phyloP scores from a whole-genome alignment of 2,797 vertebrate genomes.

The Myoxocephalus aenaeus region DNA sequence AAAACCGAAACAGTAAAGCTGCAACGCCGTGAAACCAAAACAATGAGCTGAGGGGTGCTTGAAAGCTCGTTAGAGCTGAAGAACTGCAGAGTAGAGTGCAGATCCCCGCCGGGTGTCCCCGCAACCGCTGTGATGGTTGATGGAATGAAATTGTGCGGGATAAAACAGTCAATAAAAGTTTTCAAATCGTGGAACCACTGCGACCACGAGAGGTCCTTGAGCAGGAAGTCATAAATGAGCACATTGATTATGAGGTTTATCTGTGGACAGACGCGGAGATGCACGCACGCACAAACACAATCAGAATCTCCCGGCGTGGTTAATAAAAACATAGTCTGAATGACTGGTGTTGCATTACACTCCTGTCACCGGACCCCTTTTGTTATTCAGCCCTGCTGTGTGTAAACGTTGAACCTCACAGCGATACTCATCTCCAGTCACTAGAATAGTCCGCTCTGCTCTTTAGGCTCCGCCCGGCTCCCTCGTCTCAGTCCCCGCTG shows the following conservation, averaged over 20 bases:
- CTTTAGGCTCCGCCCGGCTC: background rate
- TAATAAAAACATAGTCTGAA: background rate
- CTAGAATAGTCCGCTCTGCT: background rate
- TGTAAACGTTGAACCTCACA: constrained; percentile 12
- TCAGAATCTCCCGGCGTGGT: background rate
- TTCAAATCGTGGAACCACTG: background rate
- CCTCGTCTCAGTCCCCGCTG: background rate
- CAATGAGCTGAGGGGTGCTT: too few species aligned
- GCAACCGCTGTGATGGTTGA: background rate
- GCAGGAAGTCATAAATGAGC: background rate
- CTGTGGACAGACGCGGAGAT: background rate
- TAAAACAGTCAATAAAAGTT: too few species aligned
- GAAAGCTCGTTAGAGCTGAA: too few species aligned
- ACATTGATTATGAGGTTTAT: background rate
- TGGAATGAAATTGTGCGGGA: background rate
- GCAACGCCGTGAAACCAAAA: too few species aligned
- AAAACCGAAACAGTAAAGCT: background rate
- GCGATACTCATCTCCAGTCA: background rate
- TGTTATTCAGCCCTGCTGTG: background rate
- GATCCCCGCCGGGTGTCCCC: background rate
- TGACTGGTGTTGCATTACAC: background rate
- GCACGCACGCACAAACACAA: background rate
- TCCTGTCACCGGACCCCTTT: background rate
- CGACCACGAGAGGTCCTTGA: too few species aligned
- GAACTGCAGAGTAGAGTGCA: background rate